Evolutionary conservation across 1,140 invertebrate genomes (phyloP), one percentile per base, ranked within the genome.

Genomic region (Ceratina japonica): DNA sequence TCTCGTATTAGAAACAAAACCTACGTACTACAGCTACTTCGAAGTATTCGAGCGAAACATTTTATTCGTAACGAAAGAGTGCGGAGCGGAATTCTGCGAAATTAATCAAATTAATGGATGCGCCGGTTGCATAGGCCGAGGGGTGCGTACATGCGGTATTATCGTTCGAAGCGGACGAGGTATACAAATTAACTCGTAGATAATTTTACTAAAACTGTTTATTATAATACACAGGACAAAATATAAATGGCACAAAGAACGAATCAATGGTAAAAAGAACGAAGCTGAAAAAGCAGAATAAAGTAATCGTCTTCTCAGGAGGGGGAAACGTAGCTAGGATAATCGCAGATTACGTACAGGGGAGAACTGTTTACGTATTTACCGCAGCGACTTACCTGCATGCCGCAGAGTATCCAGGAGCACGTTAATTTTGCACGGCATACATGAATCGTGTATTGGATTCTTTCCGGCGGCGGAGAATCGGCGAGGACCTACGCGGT

Each of bases 401-500:
- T 78, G 59, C 59, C 59, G 31, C 16, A 64, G 20, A 22, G 12
- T 54, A 3, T 78, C n/a, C 59, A 18, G 27, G 22, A 13, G 31
- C 51, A 16, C 49, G 20, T 78, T 72, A 72, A 72, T 72, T 78
- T 54, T 24, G 16, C 13, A 56, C 18, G 51, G 18, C 13, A 16
- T 54, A 24, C 68, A 63, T 71, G 61, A 72, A 61, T 52, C 13
- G 31, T 73, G 56, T 52, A 56, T 22, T 71, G 52, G 37, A 66
- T 54, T 74, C 20, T 70, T 80, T 74, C 51, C 56, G 51, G 24
- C 49, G 24, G 72, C 20, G 20, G 54, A 61, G 66, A 24, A 52
- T 75, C 59, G 51, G 65, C 62, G 62, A 69, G 77, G 62, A 80
- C 58, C 37, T 44, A 10, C 37, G 37, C 1, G 54, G 49, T 71